Evolutionary conservation across 2,888 invertebrate genomes (phyloP).

Genomic region (Patella pellucida): DNA sequence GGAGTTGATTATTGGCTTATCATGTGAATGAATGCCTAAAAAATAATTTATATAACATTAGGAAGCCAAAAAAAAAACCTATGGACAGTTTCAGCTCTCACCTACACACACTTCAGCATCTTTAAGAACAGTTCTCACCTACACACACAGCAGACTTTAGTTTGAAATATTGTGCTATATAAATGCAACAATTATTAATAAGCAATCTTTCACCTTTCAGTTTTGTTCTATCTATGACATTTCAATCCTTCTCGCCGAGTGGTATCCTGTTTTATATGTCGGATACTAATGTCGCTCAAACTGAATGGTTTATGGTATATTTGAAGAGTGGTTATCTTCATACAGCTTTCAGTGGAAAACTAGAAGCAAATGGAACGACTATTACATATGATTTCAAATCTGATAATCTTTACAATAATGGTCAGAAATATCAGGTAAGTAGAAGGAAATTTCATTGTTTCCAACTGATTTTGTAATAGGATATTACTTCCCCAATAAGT

Average conservation of each 20-base stretch:
- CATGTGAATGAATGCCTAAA: no score
- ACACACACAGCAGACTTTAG: no score
- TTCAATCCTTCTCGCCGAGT: constrained; percentile 41
- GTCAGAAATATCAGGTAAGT: constrained; percentile 13
- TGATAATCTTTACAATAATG: constrained; percentile 13
- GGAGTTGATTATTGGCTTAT: no score
- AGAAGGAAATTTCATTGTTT: background rate
- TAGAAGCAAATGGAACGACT: background rate
- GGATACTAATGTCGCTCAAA: constrained; percentile 12
- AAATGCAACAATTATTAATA: background rate
- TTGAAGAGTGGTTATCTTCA: constrained; percentile 35
- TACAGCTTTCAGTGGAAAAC: background rate
- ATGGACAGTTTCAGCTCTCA: no score
- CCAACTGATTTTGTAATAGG: no score
- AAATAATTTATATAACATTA: no score
- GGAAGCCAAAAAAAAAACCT: no score
- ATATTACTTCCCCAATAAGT: no score
- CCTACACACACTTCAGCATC: no score
- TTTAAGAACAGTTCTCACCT: no score
- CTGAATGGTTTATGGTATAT: constrained; percentile 41
- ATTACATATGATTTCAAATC: constrained; percentile 9
- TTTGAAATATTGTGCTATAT: no score
- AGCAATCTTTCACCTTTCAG: constrained; percentile 26
- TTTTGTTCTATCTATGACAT: constrained; percentile 41
- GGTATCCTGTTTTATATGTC: constrained; percentile 44